Conservation (phyloP, 2,797 vertebrate species). For the Acomys russatus region DNA sequence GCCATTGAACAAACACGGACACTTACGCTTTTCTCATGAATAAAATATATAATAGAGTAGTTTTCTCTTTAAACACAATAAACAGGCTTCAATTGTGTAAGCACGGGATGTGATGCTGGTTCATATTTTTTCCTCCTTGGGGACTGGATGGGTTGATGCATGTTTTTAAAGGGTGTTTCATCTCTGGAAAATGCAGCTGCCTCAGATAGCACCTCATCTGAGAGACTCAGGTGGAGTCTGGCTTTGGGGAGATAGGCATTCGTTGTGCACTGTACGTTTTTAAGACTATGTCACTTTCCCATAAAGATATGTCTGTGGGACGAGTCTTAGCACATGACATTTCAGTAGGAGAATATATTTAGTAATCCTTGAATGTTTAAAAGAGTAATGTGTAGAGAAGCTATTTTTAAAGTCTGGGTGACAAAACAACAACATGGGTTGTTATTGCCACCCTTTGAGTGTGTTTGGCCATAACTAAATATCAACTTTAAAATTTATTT, state of each 20-base stretch:
- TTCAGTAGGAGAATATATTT: conserved; percentile 85
- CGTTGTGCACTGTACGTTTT: conserved; percentile 85
- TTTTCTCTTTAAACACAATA: conserved; percentile 57
- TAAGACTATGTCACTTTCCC: conserved; percentile 82
- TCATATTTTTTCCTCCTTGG: conserved; percentile 51
- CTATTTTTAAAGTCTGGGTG: conserved; percentile 80
- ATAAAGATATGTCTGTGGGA: conserved; percentile 83
- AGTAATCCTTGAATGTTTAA: conserved; percentile 79
- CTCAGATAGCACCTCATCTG: conserved; percentile 57
- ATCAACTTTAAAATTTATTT: conserved; percentile 74
- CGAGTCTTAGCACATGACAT: conserved; percentile 83
- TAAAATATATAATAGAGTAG: not conserved
- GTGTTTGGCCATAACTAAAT: conserved; percentile 72
- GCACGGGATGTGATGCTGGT: conserved; percentile 42
- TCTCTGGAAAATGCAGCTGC: conserved; percentile 75
- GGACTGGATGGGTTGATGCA: conserved; percentile 53
- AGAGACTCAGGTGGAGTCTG: conserved; percentile 77
- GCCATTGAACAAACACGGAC: conserved; percentile 42
- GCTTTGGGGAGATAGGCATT: conserved; percentile 69
- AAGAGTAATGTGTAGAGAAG: conserved; percentile 65
- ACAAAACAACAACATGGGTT: conserved; percentile 64
- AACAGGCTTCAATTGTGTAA: conserved; percentile 33
- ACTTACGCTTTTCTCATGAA: not conserved
- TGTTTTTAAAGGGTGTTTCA: conserved; percentile 70
- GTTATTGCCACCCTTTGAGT: conserved; percentile 65